Evolutionary conservation across 2,888 invertebrate genomes (phyloP).

Genomic region (Lamellibrachia satsuma): DNA sequence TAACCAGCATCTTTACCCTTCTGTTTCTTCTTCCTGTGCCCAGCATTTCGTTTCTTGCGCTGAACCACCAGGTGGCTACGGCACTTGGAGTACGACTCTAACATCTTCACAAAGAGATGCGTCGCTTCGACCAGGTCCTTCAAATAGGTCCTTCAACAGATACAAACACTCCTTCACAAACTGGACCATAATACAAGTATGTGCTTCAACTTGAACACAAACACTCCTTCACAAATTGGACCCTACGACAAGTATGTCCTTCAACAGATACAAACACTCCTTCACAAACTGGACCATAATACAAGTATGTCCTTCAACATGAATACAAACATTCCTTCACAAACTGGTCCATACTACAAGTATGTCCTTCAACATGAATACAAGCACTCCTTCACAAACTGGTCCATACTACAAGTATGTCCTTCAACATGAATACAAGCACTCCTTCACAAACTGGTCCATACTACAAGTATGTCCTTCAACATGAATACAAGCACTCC

Average conservation of each 20-base stretch:
- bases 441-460: background rate
- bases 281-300: background rate
- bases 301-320: background rate
- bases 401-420: background rate
- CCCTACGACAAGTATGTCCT: background rate
- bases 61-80: slow-evolving; percentile 59
- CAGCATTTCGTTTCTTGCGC: slow-evolving; percentile 47
- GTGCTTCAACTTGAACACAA: background rate
- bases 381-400: background rate
- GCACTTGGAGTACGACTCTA: slow-evolving; percentile 74
- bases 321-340: background rate
- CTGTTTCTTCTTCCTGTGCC: slow-evolving; percentile 69
- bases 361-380: background rate
- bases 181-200: background rate
- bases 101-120: slow-evolving; percentile 89
- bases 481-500: background rate
- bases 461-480: slow-evolving; percentile 77
- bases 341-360: background rate
- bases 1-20: slow-evolving; percentile 26
- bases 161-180: background rate
- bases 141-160: slow-evolving; percentile 75
- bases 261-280: background rate
- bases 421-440: background rate
- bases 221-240: background rate
- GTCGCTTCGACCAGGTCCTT: slow-evolving; percentile 88